These are phyloP conservation scores for Melinaea marsaeus DNA, from an alignment of 2,888 invertebrate genomes.

Conservation along the genomic window DNA sequence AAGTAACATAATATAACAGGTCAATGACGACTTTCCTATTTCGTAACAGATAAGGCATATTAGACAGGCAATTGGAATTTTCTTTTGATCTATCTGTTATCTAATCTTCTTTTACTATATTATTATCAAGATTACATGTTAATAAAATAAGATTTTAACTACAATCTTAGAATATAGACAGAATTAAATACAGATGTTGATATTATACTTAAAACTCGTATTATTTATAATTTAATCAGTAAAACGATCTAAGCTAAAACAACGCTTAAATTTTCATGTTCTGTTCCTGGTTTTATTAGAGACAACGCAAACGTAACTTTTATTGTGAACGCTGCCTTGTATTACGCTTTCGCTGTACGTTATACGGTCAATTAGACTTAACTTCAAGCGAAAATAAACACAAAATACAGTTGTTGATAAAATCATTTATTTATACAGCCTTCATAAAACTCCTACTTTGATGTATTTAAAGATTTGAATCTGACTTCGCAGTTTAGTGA, in stretches of 20 bases:
- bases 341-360: constrained; percentile 48
- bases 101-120: constrained; percentile 14
- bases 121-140: constrained; percentile 6
- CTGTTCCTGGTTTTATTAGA: constrained; percentile 52
- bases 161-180: too few species aligned
- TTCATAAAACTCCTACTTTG: constrained; percentile 45
- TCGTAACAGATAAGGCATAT: too few species aligned
- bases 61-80: too few species aligned
- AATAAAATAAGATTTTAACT: background rate
- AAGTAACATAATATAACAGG: too few species aligned
- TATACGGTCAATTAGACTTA: constrained; percentile 64
- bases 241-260: constrained; percentile 33
- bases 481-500: constrained; percentile 35
- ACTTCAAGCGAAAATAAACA: constrained; percentile 47
- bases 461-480: constrained; percentile 45
- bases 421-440: constrained; percentile 39
- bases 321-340: constrained; percentile 53
- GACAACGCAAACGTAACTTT: constrained; percentile 51
- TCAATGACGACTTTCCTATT: too few species aligned
- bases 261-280: constrained; percentile 61
- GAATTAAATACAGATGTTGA: too few species aligned
- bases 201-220: background rate
- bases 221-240: background rate
- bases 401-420: constrained; percentile 39
- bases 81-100: background rate